Base-by-base conservation (phyloP, 2,113 vertebrate species). In the Paracanthobrama guichenoti region DNA sequence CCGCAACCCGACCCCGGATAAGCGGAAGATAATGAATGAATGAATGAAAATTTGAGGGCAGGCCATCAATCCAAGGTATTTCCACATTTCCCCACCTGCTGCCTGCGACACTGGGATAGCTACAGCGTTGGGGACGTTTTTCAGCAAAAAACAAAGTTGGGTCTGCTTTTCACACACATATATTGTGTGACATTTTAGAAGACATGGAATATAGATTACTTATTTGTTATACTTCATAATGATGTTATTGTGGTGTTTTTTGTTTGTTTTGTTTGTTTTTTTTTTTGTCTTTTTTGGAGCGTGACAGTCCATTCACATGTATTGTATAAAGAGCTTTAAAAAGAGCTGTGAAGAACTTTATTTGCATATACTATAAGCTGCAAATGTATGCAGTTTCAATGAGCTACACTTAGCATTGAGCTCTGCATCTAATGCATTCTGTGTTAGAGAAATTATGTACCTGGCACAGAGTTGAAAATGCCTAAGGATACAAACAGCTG, bases 401-500 rank as follows among this genome's bases (percentile, higher is more conserved):
- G 42, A 24, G 11, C 42, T 46, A 50, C 10, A 22, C 44, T 53
- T 20, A 46, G 39, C 0, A 64, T 4, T 62, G 24, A 18, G 24
- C 50, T 24, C 76, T 66, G 35, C 22, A 50, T 57, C 6, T 81
- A 14, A 67, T 42, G 7, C 57, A 48, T 3, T 14, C 28, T 31
- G 16, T 44, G 53, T 73, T 77, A 26, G 71, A 55, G 55, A 18
- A 50, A 66, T 55, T 14, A 71, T 78, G 59, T 66, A 85, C 62
- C 60, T 60, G 50, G 79, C 35, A 20, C 42, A 31, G 66, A 82
- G 22, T 16, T 60, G 64, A 39, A 57, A 81, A 66, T 28, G 72
- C 84, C 81, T 67, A 16, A 76, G 59, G 83, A 82, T 62, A 64
- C 28, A 64, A 84, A 88, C 64, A 77, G 44, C 66, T 75, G 67